Conservation (phyloP, 1,140 invertebrate genomes). For the Caenorhabditis elegans region WBcel235 BX284605.5:12341501-12342000, state of each 20-base stretch:
- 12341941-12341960: not conserved
- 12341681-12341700: too few relatives aligned
- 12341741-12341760: not conserved
- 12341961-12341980: not conserved
- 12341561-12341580: too few relatives aligned
- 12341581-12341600: too few relatives aligned
- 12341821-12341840: constrained; percentile 25
- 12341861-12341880: not conserved
- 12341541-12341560: too few relatives aligned
- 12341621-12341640: too few relatives aligned
- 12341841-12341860: constrained; percentile 1
- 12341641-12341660: too few relatives aligned
- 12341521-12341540: too few relatives aligned
- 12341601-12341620: too few relatives aligned
- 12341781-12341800: not conserved
- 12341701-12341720: too few relatives aligned
- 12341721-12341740: not conserved
- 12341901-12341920: not conserved
- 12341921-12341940: not conserved
- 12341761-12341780: constrained; percentile 1
- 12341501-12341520: too few relatives aligned
- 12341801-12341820: constrained; percentile 8
- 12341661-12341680: too few relatives aligned
- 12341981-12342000: not conserved
- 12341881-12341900: not conserved